Conservation (phyloP, 92 coral and sea anemone genomes). For the Epizoanthus ramosus region DNA sequence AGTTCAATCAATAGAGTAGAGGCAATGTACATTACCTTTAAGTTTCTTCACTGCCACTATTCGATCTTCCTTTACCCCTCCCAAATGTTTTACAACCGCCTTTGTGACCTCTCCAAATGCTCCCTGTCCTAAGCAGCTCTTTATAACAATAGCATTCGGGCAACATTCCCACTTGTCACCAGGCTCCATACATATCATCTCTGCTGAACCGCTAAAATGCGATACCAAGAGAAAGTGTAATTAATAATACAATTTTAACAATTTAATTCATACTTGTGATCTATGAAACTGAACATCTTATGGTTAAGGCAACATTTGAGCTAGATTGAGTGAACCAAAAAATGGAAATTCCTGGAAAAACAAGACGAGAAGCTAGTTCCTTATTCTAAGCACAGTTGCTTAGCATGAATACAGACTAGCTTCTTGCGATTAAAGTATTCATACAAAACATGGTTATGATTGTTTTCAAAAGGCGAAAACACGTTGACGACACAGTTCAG, state of each 20-base stretch:
- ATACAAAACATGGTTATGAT: no score
- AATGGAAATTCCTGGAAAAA: no score
- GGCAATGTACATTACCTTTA: slow-evolving; percentile 31
- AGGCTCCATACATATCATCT: background rate
- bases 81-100: slow-evolving; percentile 31
- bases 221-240: background rate
- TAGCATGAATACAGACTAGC: no score
- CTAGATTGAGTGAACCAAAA: no score
- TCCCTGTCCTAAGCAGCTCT: slow-evolving; percentile 43
- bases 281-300: no score
- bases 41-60: slow-evolving; percentile 53
- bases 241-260: background rate
- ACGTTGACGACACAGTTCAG: no score
- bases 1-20: background rate
- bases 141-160: slow-evolving; percentile 15
- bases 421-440: no score
- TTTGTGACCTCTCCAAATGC: slow-evolving; percentile 59
- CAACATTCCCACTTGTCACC: slow-evolving; percentile 43
- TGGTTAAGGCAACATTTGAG: no score
- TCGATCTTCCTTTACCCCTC: slow-evolving; percentile 11
- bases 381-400: no score
- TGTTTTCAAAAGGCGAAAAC: no score
- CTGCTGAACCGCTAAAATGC: background rate
- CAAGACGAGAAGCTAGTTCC: no score
- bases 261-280: background rate